Evolutionary conservation across 2,113 vertebrate genomes (phyloP).

Genomic region (Miniopterus natalensis): DNA sequence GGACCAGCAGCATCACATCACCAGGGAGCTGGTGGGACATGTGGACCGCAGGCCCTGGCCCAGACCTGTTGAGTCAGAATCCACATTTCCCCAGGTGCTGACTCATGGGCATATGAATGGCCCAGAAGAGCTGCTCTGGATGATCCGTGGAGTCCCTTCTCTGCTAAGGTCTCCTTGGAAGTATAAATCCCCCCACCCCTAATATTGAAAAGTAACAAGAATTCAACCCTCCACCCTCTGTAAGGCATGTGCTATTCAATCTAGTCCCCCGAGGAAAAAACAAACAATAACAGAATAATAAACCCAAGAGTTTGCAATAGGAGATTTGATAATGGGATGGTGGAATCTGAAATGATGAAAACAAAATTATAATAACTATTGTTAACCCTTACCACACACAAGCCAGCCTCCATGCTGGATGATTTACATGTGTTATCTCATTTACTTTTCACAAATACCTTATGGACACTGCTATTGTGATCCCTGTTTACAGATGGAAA

Average conservation of each 20-base stretch:
- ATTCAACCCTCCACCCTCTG: neutral
- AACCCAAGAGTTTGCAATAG: neutral
- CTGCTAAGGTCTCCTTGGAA: neutral
- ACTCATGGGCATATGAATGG: neutral
- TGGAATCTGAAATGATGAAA: neutral
- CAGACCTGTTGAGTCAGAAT: neutral
- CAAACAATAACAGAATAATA: neutral
- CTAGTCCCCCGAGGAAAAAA: neutral
- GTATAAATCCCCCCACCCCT: neutral
- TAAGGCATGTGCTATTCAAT: rapidly evolving
- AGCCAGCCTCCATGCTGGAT: neutral
- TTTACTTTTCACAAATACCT: neutral
- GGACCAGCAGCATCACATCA: rapidly evolving
- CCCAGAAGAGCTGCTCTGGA: neutral
- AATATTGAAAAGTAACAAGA: neutral
- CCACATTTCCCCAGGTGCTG: neutral
- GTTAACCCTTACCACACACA: neutral
- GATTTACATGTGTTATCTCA: rapidly evolving
- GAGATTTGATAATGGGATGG: neutral
- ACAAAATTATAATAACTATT: neutral
- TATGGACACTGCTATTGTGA: no score
- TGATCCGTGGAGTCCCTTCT: neutral
- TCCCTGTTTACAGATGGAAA: neutral
- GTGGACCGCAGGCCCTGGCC: neutral
- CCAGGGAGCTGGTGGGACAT: neutral